Evolutionary conservation across 2,113 vertebrate species (phyloP), one percentile per base, ranked within the genome.

Genomic region (Hemiprocne comata): DNA sequence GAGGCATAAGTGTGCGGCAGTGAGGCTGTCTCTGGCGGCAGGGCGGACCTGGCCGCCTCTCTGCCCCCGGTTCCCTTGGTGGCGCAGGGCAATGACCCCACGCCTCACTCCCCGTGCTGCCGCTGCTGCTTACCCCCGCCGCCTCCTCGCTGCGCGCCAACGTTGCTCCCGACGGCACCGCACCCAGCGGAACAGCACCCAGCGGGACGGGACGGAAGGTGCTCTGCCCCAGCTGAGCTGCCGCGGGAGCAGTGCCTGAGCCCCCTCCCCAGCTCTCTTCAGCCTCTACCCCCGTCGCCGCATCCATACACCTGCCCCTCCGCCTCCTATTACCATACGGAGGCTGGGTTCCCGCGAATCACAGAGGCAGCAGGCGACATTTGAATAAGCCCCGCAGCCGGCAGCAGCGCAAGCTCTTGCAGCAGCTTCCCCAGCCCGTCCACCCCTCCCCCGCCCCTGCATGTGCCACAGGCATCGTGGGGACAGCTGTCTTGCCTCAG

Each of bases 311-410:
- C 62, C 33, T 80, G 62, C 65, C 34, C 44, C 60, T 62, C 87
- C 50, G 46, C 38, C 91, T 85, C 53, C 69, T n/a, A 97, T 97
- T 97, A 97, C 96, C 96, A 97, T 96, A 96, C 50, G 92, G 97
- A 97, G 96, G 94, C 96, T 76, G 57, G 5, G 65, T 60, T 53
- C 94, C 97, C 61, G 90, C 93, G 96, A 97, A 98, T 98, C 97
- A 96, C 95, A 95, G 95, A 95, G 62, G 95, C 58, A 89, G 61
- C 33, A 36, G 74, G 69, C 67, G 91, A 96, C 87, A 96, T 98
- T 98, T 97, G 97, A 98, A 98, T 96, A 97, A 96, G 84, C 93
- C 96, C 94, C 90, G 75, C 94, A 96, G 92, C 85, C 79, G 20
- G 83, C 51, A 90, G 64, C 65, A 71, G 38, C 38, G n/a, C 58